Evolutionary conservation across 2,113 vertebrate genomes (phyloP), one percentile per base, ranked within the genome.

Genomic region (Mesitornis unicolor): DNA sequence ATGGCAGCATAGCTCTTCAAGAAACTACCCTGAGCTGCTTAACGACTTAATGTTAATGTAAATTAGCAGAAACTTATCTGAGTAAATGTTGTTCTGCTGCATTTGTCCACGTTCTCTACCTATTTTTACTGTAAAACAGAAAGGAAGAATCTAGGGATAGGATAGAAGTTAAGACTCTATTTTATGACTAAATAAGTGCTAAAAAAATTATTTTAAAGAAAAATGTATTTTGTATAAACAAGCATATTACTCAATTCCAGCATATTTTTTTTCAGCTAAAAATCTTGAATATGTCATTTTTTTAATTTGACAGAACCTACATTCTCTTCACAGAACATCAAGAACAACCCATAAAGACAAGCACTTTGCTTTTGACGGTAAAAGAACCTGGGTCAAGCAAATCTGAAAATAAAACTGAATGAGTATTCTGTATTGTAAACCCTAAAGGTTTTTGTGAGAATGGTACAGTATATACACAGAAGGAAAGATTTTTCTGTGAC

Each of bases 1-100:
- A 98, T 98, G 98, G 98, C 98, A 98, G 97, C 92, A 97, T 91
- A 84, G 68, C 90, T 96, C 98, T 98, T 97, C 33, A 65, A 48
- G 75, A 97, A 84, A 19, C 25, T 31, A 8, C 33, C 0, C 0
- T 21, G 14, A 69, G 11, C 1, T 38, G 3, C 19, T 86, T 79
- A 35, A 21, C 11, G 21, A 35, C 40, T 91, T 36, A 15, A 35
- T 57, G 92, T 93, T 90, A 61, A 38, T 87, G 26, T 50, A 67
- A 90, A 93, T 93, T 33, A 84, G 74, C 76, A 92, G 68, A 94
- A 95, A 96, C 51, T 94, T 95, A 80, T 88, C 53, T 60, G 6
- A 69, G 54, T 61, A 92, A 94, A 90, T 61, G 82, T 51, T 91
- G 84, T 90, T 94, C 94, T 76, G 48, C 45, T 78, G 73, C 9